phyloP scores from a whole-genome alignment of 2,888 invertebrate species.

The Metallyticus violacea region DNA sequence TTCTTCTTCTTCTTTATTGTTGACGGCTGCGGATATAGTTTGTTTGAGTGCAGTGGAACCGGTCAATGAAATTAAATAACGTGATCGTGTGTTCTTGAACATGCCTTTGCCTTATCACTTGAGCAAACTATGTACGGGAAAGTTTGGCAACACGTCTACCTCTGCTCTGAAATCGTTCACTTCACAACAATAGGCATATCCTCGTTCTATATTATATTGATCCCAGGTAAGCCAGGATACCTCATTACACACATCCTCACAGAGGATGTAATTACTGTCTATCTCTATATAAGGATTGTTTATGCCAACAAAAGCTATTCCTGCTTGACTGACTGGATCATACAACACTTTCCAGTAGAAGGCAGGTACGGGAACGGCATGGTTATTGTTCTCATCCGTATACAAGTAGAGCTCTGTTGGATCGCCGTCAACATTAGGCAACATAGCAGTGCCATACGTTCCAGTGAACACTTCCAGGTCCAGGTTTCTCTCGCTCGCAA shows the following conservation, averaged over 20 bases:
- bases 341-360: constrained; percentile 60
- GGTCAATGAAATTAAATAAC: no score
- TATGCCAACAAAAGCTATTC: constrained; percentile 59
- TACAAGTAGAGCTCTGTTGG: constrained; percentile 38
- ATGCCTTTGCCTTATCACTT: no score
- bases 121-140: constrained; percentile 43
- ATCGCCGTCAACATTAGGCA: constrained; percentile 45
- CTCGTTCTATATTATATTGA: constrained; percentile 51
- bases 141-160: constrained; percentile 54
- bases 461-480: constrained; percentile 53
- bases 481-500: constrained; percentile 41
- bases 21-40: no score
- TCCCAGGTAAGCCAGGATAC: constrained; percentile 58
- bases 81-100: no score
- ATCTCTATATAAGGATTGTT: constrained; percentile 57
- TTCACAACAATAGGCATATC: constrained; percentile 62
- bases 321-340: constrained; percentile 50
- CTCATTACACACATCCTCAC: constrained; percentile 49
- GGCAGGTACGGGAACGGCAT: constrained; percentile 54
- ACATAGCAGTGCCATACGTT: constrained; percentile 55
- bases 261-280: constrained; percentile 47
- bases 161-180: constrained; percentile 55
- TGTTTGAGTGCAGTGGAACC: no score
- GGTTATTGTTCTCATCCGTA: constrained; percentile 41
- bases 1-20: no score